Percentiles rank a stretch among this genome's conserved stretches.
Evolutionary conservation across 2,113 vertebrate genomes (phyloP).

Genomic region (Hyla sarda): DNA sequence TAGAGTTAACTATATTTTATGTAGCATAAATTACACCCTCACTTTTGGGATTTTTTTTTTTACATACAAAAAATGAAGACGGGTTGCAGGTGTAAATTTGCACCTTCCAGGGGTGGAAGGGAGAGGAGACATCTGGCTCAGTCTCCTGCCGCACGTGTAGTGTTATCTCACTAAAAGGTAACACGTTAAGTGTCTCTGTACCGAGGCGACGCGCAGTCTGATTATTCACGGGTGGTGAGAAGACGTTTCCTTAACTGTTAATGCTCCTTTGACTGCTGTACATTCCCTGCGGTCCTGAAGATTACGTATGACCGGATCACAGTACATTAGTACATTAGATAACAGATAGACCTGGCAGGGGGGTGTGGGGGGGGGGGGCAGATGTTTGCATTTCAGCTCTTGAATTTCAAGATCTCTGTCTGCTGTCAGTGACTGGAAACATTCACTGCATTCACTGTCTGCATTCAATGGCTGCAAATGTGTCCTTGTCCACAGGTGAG

Average conservation of each 20-base stretch:
- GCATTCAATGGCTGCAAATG: no score
- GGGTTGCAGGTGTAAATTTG: conserved; percentile 35
- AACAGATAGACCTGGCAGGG: not conserved
- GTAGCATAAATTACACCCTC: not conserved
- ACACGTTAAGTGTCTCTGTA: conserved; percentile 47
- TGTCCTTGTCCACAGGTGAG: no score
- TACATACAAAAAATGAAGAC: not conserved
- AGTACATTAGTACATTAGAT: not conserved
- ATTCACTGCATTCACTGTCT: no score
- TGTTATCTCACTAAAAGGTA: conserved; percentile 41
- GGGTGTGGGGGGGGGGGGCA: no score
- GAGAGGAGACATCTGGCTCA: conserved; percentile 42
- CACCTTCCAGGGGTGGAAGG: conserved; percentile 18
- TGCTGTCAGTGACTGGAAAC: no score
- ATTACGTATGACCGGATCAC: not conserved
- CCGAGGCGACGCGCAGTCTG: not conserved
- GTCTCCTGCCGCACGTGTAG: conserved; percentile 24
- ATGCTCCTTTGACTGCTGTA: not conserved
- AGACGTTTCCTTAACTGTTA: not conserved
- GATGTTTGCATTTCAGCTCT: no score
- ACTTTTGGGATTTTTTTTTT: not conserved
- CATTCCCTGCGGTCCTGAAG: not conserved
- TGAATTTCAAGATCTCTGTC: no score
- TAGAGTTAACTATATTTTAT: conserved; percentile 15
- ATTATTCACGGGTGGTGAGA: conserved; percentile 28